These are phyloP conservation scores for Harpalus rufipes DNA, from an alignment of 2,888 invertebrate species.

Conservation along the genomic window DNA sequence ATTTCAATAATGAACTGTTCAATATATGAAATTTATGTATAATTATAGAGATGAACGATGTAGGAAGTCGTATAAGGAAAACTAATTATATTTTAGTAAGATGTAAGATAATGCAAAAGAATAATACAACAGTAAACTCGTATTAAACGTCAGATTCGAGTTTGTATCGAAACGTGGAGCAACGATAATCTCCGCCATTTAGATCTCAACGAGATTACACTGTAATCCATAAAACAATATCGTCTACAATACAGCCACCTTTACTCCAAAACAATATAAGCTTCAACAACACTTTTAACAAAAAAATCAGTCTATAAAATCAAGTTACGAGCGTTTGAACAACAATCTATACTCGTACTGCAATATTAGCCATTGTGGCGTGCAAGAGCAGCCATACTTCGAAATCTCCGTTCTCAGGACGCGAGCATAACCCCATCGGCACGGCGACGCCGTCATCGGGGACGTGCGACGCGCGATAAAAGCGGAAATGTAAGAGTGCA, in stretches of 20 bases:
- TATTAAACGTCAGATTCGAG: neutral
- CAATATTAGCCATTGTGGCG: constrained; percentile 2
- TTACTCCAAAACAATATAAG: constrained; percentile 27
- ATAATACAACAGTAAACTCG: neutral
- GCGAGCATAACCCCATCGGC: constrained; percentile 9
- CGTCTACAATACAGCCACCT: neutral
- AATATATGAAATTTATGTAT: too few relatives aligned
- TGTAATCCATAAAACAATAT: constrained; percentile 43
- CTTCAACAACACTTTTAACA: constrained; percentile 17
- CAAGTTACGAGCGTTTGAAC: constrained; percentile 32
- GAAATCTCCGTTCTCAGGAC: constrained; percentile 21
- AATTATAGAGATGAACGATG: too few relatives aligned
- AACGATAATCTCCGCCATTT: constrained; percentile 9
- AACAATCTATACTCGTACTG: constrained; percentile 7
- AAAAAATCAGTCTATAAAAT: constrained; percentile 30
- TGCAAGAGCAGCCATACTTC: constrained; percentile 17
- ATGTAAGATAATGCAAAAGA: neutral
- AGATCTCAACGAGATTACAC: constrained; percentile 23
- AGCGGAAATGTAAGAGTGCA: neutral
- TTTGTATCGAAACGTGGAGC: constrained; percentile 2
- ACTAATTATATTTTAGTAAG: too few relatives aligned
- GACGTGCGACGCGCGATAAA: constrained; percentile 34
- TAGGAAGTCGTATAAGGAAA: too few relatives aligned
- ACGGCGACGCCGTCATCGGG: neutral
- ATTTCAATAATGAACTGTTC: too few relatives aligned